phyloP scores from a whole-genome alignment of 2,113 vertebrate species.

The Mastomys natalensis region DNA sequence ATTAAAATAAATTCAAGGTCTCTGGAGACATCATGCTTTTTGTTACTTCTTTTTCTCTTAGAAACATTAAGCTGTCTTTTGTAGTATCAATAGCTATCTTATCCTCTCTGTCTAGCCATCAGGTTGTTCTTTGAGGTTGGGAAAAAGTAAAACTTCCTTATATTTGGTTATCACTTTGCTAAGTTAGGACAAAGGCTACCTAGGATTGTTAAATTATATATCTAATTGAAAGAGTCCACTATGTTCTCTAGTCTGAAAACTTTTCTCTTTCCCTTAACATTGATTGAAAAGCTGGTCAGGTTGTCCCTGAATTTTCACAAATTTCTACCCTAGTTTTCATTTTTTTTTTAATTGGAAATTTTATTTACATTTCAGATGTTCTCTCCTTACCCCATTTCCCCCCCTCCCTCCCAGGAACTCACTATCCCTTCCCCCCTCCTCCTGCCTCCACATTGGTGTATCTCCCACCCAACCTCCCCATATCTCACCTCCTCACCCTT shows the following conservation, averaged over 20 bases:
- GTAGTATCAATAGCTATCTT: background rate
- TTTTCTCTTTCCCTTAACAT: background rate
- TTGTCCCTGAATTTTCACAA: background rate
- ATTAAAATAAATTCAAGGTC: background rate
- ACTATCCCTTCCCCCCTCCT: too few relatives aligned
- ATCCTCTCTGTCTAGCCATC: background rate
- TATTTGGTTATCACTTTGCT: background rate
- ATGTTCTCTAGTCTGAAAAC: background rate
- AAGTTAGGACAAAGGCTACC: background rate
- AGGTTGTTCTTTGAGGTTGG: background rate
- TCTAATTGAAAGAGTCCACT: background rate
- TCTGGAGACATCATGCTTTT: background rate
- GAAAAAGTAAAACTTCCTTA: fast-evolving
- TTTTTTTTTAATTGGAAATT: too few relatives aligned
- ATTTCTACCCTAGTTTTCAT: background rate
- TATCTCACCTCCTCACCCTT: too few relatives aligned
- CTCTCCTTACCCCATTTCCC: too few relatives aligned
- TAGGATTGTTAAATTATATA: too few relatives aligned
- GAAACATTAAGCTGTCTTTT: background rate
- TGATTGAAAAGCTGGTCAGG: background rate
- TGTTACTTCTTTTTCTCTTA: background rate
- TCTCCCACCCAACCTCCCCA: too few relatives aligned
- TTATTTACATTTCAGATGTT: too few relatives aligned
- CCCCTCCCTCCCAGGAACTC: too few relatives aligned
- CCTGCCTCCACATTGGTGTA: too few relatives aligned